phyloP scores from a whole-genome alignment of 1,140 invertebrate genomes.

The Tetramorium alpestre region DNA sequence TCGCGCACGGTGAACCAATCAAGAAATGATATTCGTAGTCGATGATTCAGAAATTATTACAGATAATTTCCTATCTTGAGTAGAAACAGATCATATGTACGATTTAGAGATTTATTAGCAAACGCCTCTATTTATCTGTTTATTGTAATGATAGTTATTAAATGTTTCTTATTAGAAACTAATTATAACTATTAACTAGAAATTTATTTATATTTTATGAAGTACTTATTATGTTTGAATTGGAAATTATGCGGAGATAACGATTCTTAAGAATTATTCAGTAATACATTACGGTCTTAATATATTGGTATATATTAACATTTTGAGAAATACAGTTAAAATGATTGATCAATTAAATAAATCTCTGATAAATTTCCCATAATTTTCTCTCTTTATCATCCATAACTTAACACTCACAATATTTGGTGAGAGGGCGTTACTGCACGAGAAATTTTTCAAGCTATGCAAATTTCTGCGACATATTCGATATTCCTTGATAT shows the following conservation, averaged over 20 bases:
- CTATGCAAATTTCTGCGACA: background rate
- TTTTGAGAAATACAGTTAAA: background rate
- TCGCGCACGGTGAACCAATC: background rate
- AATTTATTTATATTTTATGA: too few relatives aligned
- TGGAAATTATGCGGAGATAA: too few relatives aligned
- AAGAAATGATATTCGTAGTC: background rate
- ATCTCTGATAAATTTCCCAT: background rate
- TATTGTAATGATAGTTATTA: background rate
- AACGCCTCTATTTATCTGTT: background rate
- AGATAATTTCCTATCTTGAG: too few relatives aligned
- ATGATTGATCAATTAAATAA: background rate
- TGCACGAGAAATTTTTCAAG: background rate
- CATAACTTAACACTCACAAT: background rate
- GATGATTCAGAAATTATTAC: too few relatives aligned
- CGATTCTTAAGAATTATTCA: too few relatives aligned
- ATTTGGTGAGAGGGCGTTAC: background rate
- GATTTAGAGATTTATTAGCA: too few relatives aligned
- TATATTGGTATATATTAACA: too few relatives aligned
- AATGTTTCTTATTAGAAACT: background rate
- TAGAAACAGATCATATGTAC: too few relatives aligned
- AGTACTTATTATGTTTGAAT: too few relatives aligned
- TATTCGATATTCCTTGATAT: too few relatives aligned
- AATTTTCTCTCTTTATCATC: background rate
- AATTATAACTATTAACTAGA: too few relatives aligned
- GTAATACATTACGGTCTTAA: too few relatives aligned